A percentile compares a stretch with the other conserved stretches of the same genome.
Conservation (phyloP, 2,797 vertebrate genomes). For the Gallinago nigripennis region DNA sequence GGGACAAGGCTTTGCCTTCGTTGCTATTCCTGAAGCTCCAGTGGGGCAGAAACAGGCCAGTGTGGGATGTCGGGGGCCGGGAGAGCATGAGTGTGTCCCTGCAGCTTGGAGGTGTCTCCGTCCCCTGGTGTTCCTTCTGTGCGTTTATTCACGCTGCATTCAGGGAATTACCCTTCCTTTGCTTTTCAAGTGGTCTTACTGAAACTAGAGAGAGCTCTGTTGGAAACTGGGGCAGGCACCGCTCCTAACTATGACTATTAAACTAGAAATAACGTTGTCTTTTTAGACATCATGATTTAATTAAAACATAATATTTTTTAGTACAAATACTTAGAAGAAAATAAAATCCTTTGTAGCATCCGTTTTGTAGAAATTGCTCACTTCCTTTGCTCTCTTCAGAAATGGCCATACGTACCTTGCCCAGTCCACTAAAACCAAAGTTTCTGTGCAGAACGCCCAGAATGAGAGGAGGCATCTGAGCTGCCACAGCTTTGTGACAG, state of each 20-base stretch:
- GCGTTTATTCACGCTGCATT: constrained; percentile 30
- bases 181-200: not conserved
- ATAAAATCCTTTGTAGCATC: not conserved
- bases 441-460: not conserved
- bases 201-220: not conserved
- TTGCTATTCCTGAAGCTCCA: constrained; percentile 10
- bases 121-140: not conserved
- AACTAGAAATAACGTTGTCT: not conserved
- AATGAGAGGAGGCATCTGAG: not conserved
- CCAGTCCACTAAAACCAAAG: not conserved
- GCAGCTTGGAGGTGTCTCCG: not conserved
- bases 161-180: constrained; percentile 69
- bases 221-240: not conserved
- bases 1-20: not conserved
- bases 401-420: not conserved
- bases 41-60: not conserved
- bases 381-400: not conserved
- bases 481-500: not conserved
- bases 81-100: not conserved
- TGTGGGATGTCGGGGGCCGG: not conserved
- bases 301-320: not conserved
- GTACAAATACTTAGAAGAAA: not conserved
- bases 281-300: constrained; percentile 1
- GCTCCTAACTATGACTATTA: not conserved
- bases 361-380: not conserved